These are phyloP conservation scores for Myzus persicae DNA, from an alignment of 1,140 invertebrate genomes.

Conservation along the genomic window DNA sequence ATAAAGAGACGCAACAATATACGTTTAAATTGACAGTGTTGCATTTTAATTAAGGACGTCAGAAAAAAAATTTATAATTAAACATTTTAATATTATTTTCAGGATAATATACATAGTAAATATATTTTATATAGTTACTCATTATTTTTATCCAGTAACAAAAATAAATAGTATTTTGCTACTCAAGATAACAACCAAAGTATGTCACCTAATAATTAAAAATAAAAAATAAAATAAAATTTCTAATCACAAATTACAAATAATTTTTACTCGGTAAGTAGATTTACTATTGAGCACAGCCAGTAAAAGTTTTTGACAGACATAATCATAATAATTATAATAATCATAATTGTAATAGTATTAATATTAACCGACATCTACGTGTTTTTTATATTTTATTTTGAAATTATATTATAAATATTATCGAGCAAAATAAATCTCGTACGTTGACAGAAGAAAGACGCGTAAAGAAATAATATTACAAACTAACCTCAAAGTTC, in stretches of 20 bases:
- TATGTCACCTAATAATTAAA: neutral
- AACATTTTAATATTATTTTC: neutral
- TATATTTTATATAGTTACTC: neutral
- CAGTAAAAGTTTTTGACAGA: constrained; percentile 49
- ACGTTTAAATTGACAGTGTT: neutral
- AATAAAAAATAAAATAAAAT: neutral
- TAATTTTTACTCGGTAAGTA: constrained; percentile 18
- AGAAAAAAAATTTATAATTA: neutral
- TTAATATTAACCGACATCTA: constrained; percentile 1
- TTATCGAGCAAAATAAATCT: neutral
- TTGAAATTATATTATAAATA: neutral
- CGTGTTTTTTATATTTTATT: neutral
- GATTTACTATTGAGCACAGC: constrained; percentile 43
- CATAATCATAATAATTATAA: neutral
- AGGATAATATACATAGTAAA: neutral
- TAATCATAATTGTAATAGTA: neutral
- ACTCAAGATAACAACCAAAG: neutral
- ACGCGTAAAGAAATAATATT: neutral
- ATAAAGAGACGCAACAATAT: neutral
- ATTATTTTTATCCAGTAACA: constrained; percentile 2
- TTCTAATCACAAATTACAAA: constrained; percentile 16
- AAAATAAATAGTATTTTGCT: constrained; percentile 32
- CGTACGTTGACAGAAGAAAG: neutral
- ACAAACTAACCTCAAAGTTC: neutral
- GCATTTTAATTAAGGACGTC: neutral